Conservation (phyloP, 2,113 vertebrate genomes). For the Erythrocercus mccallii region DNA sequence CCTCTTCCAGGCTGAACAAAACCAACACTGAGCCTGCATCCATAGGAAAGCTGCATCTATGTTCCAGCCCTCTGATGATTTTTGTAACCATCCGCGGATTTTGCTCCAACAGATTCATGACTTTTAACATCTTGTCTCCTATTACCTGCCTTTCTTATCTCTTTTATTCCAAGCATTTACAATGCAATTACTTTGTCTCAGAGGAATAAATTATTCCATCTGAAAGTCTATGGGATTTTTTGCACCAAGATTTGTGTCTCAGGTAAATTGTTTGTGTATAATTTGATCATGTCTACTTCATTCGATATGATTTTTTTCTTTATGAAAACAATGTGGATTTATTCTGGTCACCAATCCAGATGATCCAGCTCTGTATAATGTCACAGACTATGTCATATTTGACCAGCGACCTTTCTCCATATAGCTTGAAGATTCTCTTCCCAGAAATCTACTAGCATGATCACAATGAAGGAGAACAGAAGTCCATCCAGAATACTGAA, state of each 20-base stretch:
- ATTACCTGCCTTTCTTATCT: background rate
- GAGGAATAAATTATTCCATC: background rate
- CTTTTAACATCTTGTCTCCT: background rate
- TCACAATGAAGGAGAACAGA: background rate
- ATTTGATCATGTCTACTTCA: background rate
- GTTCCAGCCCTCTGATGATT: background rate
- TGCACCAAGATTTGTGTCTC: background rate
- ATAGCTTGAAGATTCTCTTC: background rate
- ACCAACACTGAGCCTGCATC: rapidly evolving
- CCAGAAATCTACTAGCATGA: background rate
- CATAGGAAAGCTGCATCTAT: background rate
- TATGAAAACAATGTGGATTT: background rate
- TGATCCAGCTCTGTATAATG: background rate
- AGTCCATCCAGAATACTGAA: background rate
- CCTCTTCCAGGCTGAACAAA: background rate
- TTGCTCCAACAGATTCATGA: background rate
- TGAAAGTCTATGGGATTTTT: background rate
- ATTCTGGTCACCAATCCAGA: background rate
- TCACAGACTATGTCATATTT: background rate
- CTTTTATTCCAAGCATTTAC: background rate
- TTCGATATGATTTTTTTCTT: background rate
- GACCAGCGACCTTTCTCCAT: background rate
- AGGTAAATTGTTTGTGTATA: background rate
- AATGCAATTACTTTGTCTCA: background rate
- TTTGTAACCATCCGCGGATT: background rate